Evolutionary conservation across 2,113 vertebrate species (phyloP).

Genomic region (Poicephalus gulielmi): DNA sequence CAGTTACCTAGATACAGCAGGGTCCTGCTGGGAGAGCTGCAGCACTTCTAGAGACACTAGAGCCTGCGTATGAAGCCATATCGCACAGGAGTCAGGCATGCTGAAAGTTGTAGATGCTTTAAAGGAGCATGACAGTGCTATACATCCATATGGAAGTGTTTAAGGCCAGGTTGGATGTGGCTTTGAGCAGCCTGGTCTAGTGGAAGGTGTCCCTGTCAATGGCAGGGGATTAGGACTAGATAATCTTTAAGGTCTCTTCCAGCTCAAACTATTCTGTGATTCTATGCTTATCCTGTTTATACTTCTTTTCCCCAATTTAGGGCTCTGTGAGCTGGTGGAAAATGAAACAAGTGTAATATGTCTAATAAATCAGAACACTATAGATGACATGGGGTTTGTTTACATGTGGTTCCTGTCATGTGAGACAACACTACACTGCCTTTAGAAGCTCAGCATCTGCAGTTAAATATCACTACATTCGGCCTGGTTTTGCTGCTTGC

Average conservation of each 20-base stretch:
- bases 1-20: too few relatives aligned
- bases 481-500: not conserved
- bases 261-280: not conserved
- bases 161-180: not conserved
- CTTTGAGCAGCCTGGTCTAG: not conserved
- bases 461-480: not conserved
- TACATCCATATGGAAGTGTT: not conserved
- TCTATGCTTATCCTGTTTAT: not conserved
- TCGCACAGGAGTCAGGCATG: not conserved
- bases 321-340: not conserved
- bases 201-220: not conserved
- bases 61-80: too few relatives aligned
- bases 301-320: not conserved
- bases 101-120: not conserved
- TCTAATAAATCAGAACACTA: not conserved
- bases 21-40: not conserved
- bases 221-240: not conserved
- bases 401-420: accelerated
- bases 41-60: not conserved
- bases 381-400: not conserved
- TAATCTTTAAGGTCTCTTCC: not conserved
- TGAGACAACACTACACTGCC: not conserved
- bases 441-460: not conserved
- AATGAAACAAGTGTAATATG: not conserved
- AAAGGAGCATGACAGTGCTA: not conserved